These are phyloP conservation scores for Solea solea DNA, from an alignment of 2,113 vertebrate genomes.

Conservation along the genomic window DNA sequence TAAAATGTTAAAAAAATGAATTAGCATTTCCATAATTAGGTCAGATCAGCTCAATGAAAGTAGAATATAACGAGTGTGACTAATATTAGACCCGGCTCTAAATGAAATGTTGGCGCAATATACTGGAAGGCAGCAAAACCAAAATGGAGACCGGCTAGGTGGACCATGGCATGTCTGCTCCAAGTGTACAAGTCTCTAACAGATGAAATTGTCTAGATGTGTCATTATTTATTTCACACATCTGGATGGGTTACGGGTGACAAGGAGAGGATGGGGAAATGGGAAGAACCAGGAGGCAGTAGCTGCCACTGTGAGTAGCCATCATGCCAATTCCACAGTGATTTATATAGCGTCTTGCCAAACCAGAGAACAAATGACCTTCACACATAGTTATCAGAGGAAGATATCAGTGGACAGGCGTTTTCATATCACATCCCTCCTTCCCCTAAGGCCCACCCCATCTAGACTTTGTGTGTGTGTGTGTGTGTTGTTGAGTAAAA, in stretches of 20 bases:
- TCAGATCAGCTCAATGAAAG: too few species aligned
- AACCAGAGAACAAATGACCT: constrained; percentile 77
- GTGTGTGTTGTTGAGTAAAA: constrained; percentile 61
- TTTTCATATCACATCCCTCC: constrained; percentile 63
- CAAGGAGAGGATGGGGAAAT: constrained; percentile 46
- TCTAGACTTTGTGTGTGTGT: constrained; percentile 36
- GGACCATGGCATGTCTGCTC: constrained; percentile 40
- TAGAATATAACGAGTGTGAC: too few species aligned
- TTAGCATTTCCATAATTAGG: too few species aligned
- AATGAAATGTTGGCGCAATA: neutral
- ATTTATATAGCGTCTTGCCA: constrained; percentile 75
- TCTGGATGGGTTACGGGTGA: constrained; percentile 58
- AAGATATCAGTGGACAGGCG: constrained; percentile 74
- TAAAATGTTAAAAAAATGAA: too few species aligned
- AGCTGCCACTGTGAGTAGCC: constrained; percentile 74
- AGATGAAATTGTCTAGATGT: constrained; percentile 72
- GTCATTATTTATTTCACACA: constrained; percentile 78
- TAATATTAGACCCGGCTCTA: too few species aligned
- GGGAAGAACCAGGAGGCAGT: constrained; percentile 56
- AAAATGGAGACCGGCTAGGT: constrained; percentile 23
- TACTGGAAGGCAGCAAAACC: constrained; percentile 15
- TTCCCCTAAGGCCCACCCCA: constrained; percentile 27
- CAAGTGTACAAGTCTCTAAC: constrained; percentile 54
- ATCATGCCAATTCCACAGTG: constrained; percentile 79
- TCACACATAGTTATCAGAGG: constrained; percentile 78